Evolutionary conservation across 2,797 vertebrate species (phyloP).

Genomic region (Triplophysa yarkandensis): DNA sequence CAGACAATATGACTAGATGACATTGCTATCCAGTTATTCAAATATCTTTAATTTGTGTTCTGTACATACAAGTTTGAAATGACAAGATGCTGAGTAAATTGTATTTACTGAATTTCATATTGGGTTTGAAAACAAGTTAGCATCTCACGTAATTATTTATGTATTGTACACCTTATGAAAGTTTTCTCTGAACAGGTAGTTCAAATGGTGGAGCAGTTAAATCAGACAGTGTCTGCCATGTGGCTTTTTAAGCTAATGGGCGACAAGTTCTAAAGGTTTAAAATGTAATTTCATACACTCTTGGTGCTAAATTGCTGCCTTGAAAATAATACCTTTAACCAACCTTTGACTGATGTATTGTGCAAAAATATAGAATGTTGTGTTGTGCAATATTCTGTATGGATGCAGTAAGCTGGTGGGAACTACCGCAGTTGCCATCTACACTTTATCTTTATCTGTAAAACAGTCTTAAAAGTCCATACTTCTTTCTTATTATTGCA

Average conservation of each 20-base stretch:
- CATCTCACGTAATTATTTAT: slow-evolving; percentile 5
- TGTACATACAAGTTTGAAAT: too few species aligned
- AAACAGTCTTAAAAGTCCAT: slow-evolving; percentile 5
- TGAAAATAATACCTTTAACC: slow-evolving; percentile 23
- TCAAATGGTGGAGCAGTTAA: slow-evolving; percentile 19
- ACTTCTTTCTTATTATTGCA: slow-evolving; percentile 19
- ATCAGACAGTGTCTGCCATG: slow-evolving; percentile 16
- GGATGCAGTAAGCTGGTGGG: not conserved
- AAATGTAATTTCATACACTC: slow-evolving; percentile 19
- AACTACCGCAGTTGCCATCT: not conserved
- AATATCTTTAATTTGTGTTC: too few species aligned
- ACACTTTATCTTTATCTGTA: slow-evolving; percentile 8
- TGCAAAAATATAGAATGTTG: not conserved
- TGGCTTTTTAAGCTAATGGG: slow-evolving; percentile 16
- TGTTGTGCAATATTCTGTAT: not conserved
- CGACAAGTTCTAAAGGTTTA: slow-evolving; percentile 13
- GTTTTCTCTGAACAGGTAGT: not conserved
- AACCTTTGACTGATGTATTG: slow-evolving; percentile 18
- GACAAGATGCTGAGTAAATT: too few species aligned
- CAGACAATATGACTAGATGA: too few species aligned
- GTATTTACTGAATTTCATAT: too few species aligned
- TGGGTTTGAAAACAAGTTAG: too few species aligned
- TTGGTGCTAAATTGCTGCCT: slow-evolving; percentile 28
- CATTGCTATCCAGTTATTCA: too few species aligned
- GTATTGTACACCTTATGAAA: slow-evolving; percentile 21